Conservation (phyloP, 2,797 vertebrate genomes). For the Bucorvus abyssinicus region DNA sequence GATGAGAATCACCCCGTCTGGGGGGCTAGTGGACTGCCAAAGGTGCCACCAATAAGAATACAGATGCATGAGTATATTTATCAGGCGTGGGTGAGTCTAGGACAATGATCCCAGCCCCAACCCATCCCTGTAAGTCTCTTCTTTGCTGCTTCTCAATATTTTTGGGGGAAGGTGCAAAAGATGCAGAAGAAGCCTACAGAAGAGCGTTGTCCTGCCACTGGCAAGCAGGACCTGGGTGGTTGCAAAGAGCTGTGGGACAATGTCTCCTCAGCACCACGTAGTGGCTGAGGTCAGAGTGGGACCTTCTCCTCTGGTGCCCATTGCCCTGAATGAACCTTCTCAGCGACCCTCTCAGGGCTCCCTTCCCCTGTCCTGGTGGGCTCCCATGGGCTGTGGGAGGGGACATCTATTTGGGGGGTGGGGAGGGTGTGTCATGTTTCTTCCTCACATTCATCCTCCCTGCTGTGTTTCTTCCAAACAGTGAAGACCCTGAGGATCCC, state of each 20-base stretch:
- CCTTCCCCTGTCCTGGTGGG: neutral
- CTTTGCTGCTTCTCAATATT: neutral
- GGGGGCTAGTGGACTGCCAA: neutral
- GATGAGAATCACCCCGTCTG: neutral
- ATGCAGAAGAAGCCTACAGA: neutral
- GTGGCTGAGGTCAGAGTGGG: neutral
- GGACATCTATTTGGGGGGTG: neutral
- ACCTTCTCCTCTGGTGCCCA: neutral
- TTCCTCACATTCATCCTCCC: neutral
- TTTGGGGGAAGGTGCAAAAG: neutral
- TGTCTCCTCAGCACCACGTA: neutral
- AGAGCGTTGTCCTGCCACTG: neutral
- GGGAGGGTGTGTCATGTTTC: neutral
- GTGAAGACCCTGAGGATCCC: constrained; percentile 35
- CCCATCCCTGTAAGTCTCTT: neutral
- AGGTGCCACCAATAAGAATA: neutral
- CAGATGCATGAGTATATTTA: neutral
- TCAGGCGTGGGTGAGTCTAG: neutral
- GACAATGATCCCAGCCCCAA: neutral
- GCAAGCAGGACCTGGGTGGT: neutral
- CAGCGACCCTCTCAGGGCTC: too few species aligned
- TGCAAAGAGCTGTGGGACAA: neutral
- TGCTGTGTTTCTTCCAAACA: neutral
- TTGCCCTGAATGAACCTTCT: neutral
- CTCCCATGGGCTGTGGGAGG: neutral